Base-by-base conservation (phyloP, 2,113 vertebrate genomes). In the Melanerpes aurifrons region DNA sequence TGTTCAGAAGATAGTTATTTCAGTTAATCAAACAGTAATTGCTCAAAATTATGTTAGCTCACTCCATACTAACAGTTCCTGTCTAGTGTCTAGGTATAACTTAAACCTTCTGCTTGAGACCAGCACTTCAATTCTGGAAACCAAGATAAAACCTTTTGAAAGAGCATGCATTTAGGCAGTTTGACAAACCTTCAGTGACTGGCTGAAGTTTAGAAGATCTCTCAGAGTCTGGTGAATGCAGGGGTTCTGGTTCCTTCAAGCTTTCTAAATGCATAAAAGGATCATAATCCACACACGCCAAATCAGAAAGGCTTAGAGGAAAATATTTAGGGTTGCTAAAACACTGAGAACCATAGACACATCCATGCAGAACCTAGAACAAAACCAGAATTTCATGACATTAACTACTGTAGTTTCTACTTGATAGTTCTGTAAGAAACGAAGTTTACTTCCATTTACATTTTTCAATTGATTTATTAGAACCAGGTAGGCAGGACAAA, bases 171-270 rank as follows among this genome's bases (percentile, higher is more conserved):
- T 85, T 72, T 56, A 89, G 58, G 56, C 58, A 87, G 94, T 88
- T 61, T 87, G 62, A 90, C 95, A 87, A 97, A 99, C 99, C 99
- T 98, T 99, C 99, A 45, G 99, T 99, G 93, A 99, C 99, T 6
- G 99, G 99, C 83, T 99, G 99, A 69, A 99, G 98, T 97, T 99
- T 99, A 96, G 98, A 98, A 94, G 99, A 99, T 50, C 99, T 98
- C 89, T 99, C 99, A 0, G 99, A 99, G 95, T 99, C 99, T 10
- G 99, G 99, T 90, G 99, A 99, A 95, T 99, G 99, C n/a, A 99
- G 98, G 15, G 99, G 99, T 94, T 99, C 99, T 31, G 99, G 99
- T 80, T 99, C 99, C 93, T 99, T 98, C 82, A 99, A 97, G 96
- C 97, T 98, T 98, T 99, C 99, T 94, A 99, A 97, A 79, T 98